Conservation (phyloP, 2,888 invertebrate genomes). For the Metellina segmentata region DNA sequence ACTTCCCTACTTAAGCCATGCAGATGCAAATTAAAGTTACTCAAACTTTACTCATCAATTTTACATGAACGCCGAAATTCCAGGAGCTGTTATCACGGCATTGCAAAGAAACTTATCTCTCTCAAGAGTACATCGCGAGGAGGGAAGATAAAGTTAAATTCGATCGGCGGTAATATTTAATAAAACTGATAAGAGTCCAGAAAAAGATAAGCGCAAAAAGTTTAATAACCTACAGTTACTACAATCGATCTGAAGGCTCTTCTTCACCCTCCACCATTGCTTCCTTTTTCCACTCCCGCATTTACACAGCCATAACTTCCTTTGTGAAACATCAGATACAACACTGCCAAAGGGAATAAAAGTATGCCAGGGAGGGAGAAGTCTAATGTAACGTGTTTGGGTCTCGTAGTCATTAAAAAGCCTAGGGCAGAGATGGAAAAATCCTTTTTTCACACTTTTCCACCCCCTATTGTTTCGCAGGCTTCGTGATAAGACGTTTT, state of each 20-base stretch:
- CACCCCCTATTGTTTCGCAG: conserved; percentile 42
- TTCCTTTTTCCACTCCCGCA: conserved; percentile 12
- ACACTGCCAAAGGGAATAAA: conserved; percentile 47
- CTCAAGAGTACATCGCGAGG: conserved; percentile 12
- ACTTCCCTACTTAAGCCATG: not conserved
- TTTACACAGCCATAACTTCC: conserved; percentile 49
- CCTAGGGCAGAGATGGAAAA: conserved; percentile 29
- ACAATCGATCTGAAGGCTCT: conserved; percentile 39
- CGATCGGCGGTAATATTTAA: conserved; percentile 52
- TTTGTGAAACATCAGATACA: conserved; percentile 65
- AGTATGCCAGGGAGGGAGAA: conserved; percentile 7
- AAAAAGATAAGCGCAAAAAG: conserved; percentile 38
- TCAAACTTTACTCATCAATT: conserved; percentile 33
- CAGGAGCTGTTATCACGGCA: conserved; percentile 22
- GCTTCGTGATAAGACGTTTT: conserved; percentile 48
- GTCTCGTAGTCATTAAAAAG: conserved; percentile 64
- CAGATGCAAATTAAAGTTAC: conserved; percentile 3
- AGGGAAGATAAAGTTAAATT: conserved; percentile 39
- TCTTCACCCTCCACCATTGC: conserved; percentile 15
- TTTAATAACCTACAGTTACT: conserved; percentile 58
- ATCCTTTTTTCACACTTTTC: conserved; percentile 21
- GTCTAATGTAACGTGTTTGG: conserved; percentile 43
- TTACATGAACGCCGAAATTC: conserved; percentile 21
- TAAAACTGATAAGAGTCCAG: conserved; percentile 66
- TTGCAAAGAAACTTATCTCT: conserved; percentile 15